phyloP scores from a whole-genome alignment of 2,888 invertebrate species.

The Pseudococcus jackbeardsleyi region DNA sequence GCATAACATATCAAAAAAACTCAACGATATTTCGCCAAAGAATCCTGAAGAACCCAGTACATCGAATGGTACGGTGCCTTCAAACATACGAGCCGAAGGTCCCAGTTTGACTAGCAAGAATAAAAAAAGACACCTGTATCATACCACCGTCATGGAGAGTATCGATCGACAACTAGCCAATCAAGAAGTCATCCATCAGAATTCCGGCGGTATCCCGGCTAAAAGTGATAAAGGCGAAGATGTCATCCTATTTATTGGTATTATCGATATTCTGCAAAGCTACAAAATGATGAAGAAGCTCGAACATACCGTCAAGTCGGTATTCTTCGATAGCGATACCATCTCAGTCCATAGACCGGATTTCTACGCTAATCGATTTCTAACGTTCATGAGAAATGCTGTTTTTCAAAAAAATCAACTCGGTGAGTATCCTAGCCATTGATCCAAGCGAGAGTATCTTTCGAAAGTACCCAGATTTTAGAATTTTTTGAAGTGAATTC shows the following conservation, averaged over 20 bases:
- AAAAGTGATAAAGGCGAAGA: constrained; percentile 58
- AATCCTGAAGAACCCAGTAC: constrained; percentile 51
- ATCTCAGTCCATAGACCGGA: constrained; percentile 64
- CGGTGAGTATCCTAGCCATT: constrained; percentile 20
- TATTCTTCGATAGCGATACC: constrained; percentile 62
- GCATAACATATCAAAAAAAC: constrained; percentile 73
- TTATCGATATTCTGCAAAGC: constrained; percentile 65
- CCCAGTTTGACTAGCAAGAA: constrained; percentile 21
- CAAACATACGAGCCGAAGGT: constrained; percentile 43
- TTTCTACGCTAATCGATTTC: constrained; percentile 64
- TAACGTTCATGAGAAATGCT: constrained; percentile 56
- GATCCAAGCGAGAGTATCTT: no score
- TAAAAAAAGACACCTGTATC: constrained; percentile 58
- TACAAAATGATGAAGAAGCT: constrained; percentile 65
- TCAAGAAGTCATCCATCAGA: constrained; percentile 42
- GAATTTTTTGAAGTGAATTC: not conserved
- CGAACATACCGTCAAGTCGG: constrained; percentile 63
- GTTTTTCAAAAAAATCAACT: constrained; percentile 63
- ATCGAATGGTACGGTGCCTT: constrained; percentile 35
- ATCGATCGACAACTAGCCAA: constrained; percentile 49
- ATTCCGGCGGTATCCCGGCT: constrained; percentile 64
- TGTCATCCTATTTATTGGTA: constrained; percentile 62
- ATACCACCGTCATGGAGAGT: constrained; percentile 64
- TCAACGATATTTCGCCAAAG: not conserved
- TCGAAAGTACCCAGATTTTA: no score